phyloP scores from a whole-genome alignment of 2,113 vertebrate species.

The Lophius piscatorius region DNA sequence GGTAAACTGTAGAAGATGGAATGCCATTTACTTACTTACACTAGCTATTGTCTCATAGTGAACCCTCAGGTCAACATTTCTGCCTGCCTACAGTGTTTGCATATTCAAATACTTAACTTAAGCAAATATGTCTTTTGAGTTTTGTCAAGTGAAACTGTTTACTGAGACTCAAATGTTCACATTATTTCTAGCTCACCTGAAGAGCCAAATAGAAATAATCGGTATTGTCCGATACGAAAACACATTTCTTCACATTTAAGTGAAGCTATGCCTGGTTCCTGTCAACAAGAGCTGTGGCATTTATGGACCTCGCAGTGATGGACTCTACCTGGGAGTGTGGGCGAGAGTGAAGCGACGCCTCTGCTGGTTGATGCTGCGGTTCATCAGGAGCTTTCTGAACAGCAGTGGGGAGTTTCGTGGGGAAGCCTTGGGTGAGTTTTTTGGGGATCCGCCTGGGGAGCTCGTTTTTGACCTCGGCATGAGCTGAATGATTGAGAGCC shows the following conservation, averaged over 20 bases:
- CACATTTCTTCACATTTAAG: too few species aligned
- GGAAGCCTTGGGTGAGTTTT: slow-evolving; percentile 79
- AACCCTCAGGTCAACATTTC: not conserved
- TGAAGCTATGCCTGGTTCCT: too few species aligned
- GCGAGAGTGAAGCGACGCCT: slow-evolving; percentile 93
- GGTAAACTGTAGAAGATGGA: not conserved
- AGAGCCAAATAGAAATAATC: not conserved
- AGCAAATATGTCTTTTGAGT: too few species aligned
- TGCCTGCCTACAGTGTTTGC: not conserved
- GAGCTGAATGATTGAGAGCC: slow-evolving; percentile 61
- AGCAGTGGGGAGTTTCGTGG: slow-evolving; percentile 84
- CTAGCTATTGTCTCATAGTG: too few species aligned
- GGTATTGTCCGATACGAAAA: not conserved
- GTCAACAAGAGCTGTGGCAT: too few species aligned
- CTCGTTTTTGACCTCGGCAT: slow-evolving; percentile 56
- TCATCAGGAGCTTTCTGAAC: slow-evolving; percentile 87
- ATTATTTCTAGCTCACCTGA: not conserved
- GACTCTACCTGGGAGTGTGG: slow-evolving; percentile 82
- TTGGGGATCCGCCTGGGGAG: slow-evolving; percentile 77
- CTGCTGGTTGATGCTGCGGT: slow-evolving; percentile 87
- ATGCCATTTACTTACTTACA: not conserved
- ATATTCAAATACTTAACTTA: too few species aligned
- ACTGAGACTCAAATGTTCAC: not conserved
- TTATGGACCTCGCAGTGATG: not conserved
- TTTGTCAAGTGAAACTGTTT: not conserved